Percentiles rank a stretch among this genome's conserved stretches.
Conservation (phyloP, 2,113 vertebrate genomes). For the Rhabdomys dilectus region DNA sequence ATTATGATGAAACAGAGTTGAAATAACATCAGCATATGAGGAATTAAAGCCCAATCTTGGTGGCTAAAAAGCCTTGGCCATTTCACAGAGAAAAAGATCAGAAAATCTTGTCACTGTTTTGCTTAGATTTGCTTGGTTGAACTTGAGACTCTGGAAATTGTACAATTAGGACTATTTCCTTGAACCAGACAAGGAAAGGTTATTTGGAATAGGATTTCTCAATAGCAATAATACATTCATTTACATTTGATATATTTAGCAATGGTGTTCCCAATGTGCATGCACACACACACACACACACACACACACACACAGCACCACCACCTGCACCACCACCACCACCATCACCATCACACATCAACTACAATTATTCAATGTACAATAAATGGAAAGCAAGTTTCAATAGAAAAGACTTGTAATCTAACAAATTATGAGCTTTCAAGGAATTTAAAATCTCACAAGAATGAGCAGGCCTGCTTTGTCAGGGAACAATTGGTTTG, state of each 20-base stretch:
- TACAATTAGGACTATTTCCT: constrained; percentile 19
- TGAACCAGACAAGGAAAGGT: background rate
- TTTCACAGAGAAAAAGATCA: background rate
- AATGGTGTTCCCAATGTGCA: constrained; percentile 60
- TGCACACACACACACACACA: constrained; percentile 64
- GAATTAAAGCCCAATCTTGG: background rate
- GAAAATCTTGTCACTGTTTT: background rate
- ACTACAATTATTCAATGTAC: constrained; percentile 77
- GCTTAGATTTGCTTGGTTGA: background rate
- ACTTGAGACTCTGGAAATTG: background rate
- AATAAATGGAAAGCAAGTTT: constrained; percentile 72
- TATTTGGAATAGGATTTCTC: constrained; percentile 30
- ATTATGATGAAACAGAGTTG: constrained; percentile 48
- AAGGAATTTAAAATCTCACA: constrained; percentile 84
- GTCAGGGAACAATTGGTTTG: constrained; percentile 80
- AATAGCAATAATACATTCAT: constrained; percentile 21
- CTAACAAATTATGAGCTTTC: constrained; percentile 83
- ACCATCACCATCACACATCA: background rate
- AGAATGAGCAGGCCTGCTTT: constrained; percentile 80
- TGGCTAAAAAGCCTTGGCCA: background rate
- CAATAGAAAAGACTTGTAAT: constrained; percentile 67
- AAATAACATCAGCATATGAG: background rate
- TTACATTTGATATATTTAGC: constrained; percentile 73
- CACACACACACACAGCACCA: constrained; percentile 49
- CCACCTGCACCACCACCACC: no score